Conservation (phyloP, 2,113 vertebrate species). For the Neofelis nebulosa region DNA sequence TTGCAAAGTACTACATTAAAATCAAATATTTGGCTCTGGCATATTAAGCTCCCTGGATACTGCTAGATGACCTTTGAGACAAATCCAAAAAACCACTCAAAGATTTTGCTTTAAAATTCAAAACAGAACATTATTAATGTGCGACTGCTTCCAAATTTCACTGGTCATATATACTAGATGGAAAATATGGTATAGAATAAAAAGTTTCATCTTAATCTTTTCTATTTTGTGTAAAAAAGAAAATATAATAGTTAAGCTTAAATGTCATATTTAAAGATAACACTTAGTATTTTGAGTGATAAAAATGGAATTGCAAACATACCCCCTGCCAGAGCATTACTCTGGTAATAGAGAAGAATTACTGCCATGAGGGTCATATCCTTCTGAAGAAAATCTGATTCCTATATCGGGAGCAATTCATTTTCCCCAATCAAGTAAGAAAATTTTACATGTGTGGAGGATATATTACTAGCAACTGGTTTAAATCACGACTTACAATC, state of each 20-base stretch:
- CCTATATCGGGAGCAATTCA: conserved; percentile 72
- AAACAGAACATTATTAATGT: not conserved
- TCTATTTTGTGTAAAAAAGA: conserved; percentile 13
- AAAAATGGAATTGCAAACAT: conserved; percentile 66
- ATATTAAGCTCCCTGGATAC: not conserved
- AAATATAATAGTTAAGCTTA: conserved; percentile 4
- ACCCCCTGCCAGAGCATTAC: conserved; percentile 50
- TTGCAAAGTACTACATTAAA: not conserved
- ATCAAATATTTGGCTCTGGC: not conserved
- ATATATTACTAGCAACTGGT: conserved; percentile 41
- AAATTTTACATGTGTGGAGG: conserved; percentile 55
- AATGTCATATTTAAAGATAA: not conserved
- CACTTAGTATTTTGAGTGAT: conserved; percentile 8
- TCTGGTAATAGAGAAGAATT: conserved; percentile 11
- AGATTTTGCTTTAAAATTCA: not conserved
- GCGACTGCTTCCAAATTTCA: not conserved
- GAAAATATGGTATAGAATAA: not conserved
- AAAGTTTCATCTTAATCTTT: not conserved
- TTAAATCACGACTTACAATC: conserved; percentile 56
- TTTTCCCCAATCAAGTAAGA: conserved; percentile 76
- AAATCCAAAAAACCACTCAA: not conserved
- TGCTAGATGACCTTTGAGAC: not conserved
- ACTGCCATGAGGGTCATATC: not conserved
- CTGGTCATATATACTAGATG: not conserved
- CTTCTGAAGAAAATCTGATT: conserved; percentile 54